Evolutionary conservation across 2,113 vertebrate genomes (phyloP), one percentile per base, ranked within the genome.

Genomic region (Thamnaconus septentrionalis): DNA sequence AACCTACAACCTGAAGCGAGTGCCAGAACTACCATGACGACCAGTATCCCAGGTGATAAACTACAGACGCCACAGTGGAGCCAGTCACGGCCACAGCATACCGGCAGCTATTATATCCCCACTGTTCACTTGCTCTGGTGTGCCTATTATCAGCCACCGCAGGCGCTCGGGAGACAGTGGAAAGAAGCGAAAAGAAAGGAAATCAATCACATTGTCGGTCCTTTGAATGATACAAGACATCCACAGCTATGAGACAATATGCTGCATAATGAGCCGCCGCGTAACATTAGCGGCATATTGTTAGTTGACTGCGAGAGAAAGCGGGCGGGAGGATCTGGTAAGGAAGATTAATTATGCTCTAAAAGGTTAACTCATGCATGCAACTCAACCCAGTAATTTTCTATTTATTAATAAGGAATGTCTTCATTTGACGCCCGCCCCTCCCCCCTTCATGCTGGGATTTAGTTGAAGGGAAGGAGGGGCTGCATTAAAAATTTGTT

Each of bases 221-320:
- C 75, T 77, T 59, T 80, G 77, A 88, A 78, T 73, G 73, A 74
- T 74, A 84, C 75, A 78, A 66, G 83, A 63, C 74, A 47, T 54
- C 53, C 76, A 47, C 53, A 75, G 71, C 76, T 84, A 63, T 64
- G 62, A 69, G 52, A 83, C 82, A 85, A 84, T 75, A 64, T 56
- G 64, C 65, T 64, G 74, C 76, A 83, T 66, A 76, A 78, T 79
- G 68, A 5, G 7, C 60, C 11, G 18, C 75, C 46, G 71, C 75
- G 78, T 80, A 81, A 79, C 79, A 88, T 86, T 80, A 86, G 85
- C 80, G 79, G 74, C 56, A 76, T 67, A 76, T 80, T 87, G 78
- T 76, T 71, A 42, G 69, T 60, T 52, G 71, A 61, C 59, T 56
- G 48, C 64, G 64, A 65, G 69, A 72, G 56, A 73, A 65, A 45